Evolutionary conservation across 2,113 vertebrate species (phyloP).

Genomic region (Polypterus bichir): DNA sequence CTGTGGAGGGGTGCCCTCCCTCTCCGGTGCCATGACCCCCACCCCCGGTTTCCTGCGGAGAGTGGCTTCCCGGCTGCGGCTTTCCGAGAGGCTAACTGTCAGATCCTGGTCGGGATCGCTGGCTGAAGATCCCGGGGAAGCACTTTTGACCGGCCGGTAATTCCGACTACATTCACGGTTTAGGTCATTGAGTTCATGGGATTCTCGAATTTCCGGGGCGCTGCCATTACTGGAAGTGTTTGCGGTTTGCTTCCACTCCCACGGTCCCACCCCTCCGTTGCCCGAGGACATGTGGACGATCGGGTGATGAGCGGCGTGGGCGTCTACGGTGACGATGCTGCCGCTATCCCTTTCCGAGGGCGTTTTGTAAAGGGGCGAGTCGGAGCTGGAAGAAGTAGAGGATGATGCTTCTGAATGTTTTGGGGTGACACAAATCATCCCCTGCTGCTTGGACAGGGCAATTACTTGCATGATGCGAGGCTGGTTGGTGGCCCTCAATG

Average conservation of each 20-base stretch:
- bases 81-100: conserved; percentile 39
- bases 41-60: conserved; percentile 55
- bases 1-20: conserved; percentile 30
- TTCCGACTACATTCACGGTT: conserved; percentile 45
- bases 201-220: conserved; percentile 27
- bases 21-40: conserved; percentile 38
- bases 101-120: conserved; percentile 55
- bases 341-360: conserved; percentile 64
- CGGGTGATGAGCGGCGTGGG: conserved; percentile 73
- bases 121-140: conserved; percentile 49
- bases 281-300: conserved; percentile 64
- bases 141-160: conserved; percentile 45
- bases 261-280: conserved; percentile 54
- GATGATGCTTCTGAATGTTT: conserved; percentile 63
- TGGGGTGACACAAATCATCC: conserved; percentile 47
- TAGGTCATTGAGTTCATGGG: conserved; percentile 57
- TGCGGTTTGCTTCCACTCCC: conserved; percentile 60
- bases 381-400: conserved; percentile 68
- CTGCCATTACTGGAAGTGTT: conserved; percentile 30
- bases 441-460: conserved; percentile 78
- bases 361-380: conserved; percentile 70
- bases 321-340: conserved; percentile 74
- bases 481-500: conserved; percentile 48
- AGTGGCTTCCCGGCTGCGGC: conserved; percentile 55
- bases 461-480: conserved; percentile 83